Conservation (phyloP, 2,888 invertebrate species). For the Patella depressa region DNA sequence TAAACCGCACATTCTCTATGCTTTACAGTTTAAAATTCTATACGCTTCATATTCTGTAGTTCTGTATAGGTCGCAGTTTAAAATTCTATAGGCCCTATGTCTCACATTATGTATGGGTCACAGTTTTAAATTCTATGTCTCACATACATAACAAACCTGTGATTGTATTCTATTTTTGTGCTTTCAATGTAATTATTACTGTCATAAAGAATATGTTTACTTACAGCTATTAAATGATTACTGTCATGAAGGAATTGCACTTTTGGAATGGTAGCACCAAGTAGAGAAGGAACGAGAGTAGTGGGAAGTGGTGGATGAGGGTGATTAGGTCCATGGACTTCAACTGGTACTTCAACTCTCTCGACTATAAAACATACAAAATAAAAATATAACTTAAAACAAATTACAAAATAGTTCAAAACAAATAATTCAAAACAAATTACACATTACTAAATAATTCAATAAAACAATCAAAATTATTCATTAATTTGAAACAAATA, state of each 20-base stretch:
- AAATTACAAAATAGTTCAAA: constrained; percentile 47
- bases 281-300: constrained; percentile 37
- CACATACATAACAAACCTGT: too few species aligned
- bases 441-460: neutral
- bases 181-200: too few species aligned
- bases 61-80: too few species aligned
- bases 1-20: too few species aligned
- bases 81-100: too few species aligned
- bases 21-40: too few species aligned
- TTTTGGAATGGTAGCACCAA: constrained; percentile 47
- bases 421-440: neutral
- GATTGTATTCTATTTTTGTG: too few species aligned
- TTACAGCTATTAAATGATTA: constrained; percentile 51
- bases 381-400: neutral
- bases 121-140: too few species aligned
- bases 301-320: constrained; percentile 23
- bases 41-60: too few species aligned
- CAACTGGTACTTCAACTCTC: constrained; percentile 66
- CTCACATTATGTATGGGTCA: too few species aligned
- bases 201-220: neutral
- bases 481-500: too few species aligned
- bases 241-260: constrained; percentile 59
- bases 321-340: constrained; percentile 37
- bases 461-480: neutral
- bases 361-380: constrained; percentile 56